Evolutionary conservation across 2,888 invertebrate genomes (phyloP).

Genomic region (Meghimatium bilineatum): DNA sequence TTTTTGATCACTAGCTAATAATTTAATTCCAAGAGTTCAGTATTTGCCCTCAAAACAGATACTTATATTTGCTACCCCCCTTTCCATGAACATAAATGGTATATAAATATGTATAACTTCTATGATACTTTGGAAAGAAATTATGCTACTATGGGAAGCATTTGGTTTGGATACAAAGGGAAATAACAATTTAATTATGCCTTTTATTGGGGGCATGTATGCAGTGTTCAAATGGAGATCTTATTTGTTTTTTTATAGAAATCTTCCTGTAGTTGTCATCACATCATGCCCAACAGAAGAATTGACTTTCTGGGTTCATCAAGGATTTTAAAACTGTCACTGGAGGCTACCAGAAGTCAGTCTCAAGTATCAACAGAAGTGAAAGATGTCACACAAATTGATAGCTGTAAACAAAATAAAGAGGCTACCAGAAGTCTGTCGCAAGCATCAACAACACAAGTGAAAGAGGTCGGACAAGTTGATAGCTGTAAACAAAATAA

Average conservation of each 20-base stretch:
- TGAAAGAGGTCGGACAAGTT: not conserved
- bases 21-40: too few species aligned
- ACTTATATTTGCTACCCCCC: too few species aligned
- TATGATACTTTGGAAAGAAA: too few species aligned
- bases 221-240: not conserved
- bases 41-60: too few species aligned
- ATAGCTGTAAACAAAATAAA: not conserved
- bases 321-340: constrained; percentile 24
- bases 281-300: not conserved
- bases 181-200: too few species aligned
- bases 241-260: not conserved
- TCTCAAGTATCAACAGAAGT: not conserved
- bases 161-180: too few species aligned
- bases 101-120: too few species aligned
- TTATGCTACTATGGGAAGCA: too few species aligned
- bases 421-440: not conserved
- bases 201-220: too few species aligned
- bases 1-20: too few species aligned
- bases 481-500: not conserved
- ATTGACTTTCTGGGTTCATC: not conserved
- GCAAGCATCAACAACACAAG: not conserved
- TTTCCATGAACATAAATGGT: too few species aligned
- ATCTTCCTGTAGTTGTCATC: not conserved
- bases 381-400: not conserved
- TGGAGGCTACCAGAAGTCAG: not conserved